phyloP scores from a whole-genome alignment of 2,888 invertebrate genomes.

The Galeruca laticollis region DNA sequence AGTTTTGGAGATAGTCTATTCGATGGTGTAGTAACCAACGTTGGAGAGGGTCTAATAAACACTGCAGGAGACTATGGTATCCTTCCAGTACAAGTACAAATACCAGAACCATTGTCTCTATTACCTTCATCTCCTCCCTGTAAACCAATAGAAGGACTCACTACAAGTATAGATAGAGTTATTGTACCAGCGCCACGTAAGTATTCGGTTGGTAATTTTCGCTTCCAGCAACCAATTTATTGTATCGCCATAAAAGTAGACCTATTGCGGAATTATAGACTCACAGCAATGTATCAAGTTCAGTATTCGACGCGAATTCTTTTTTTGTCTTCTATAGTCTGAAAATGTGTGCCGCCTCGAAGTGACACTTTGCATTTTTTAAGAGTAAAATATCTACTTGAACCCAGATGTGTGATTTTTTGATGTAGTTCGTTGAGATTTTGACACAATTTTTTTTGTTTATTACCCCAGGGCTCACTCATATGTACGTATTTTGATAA shows the following conservation, averaged over 20 bases:
- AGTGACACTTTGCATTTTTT: no score
- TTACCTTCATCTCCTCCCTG: background rate
- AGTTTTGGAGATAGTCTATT: background rate
- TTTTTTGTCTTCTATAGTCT: no score
- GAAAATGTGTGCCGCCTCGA: no score
- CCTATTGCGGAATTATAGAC: no score
- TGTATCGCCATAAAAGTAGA: background rate
- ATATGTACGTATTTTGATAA: no score
- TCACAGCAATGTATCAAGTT: background rate
- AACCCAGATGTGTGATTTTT: no score
- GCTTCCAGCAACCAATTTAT: background rate
- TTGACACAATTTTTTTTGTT: no score
- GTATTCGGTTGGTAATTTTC: background rate
- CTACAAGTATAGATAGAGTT: constrained; percentile 58
- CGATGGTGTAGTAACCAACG: background rate
- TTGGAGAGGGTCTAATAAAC: background rate
- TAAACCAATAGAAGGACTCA: constrained; percentile 49
- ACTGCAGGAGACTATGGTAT: background rate
- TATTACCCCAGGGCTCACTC: no score
- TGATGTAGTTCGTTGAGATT: no score
- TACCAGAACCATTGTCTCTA: constrained; percentile 46
- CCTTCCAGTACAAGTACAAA: constrained; percentile 51
- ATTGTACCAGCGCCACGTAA: constrained; percentile 47
- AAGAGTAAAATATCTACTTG: no score
- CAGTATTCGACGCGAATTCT: background rate